phyloP scores from a whole-genome alignment of 2,888 invertebrate genomes.

The Pristionchus entomophagus region DNA sequence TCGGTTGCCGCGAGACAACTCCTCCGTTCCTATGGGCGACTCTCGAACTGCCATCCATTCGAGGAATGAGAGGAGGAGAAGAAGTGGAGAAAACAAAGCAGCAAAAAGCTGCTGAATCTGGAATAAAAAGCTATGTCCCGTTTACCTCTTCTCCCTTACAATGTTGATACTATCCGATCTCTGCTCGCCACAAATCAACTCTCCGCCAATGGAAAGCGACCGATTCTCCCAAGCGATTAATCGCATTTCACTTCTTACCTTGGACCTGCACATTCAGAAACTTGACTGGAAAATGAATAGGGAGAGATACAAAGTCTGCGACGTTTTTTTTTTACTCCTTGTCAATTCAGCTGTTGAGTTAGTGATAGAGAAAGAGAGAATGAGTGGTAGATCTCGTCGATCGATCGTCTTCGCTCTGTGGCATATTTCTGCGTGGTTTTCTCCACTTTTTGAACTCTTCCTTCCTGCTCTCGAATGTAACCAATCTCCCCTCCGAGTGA shows the following conservation, averaged over 20 bases:
- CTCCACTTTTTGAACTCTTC: too few species aligned
- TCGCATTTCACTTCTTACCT: too few species aligned
- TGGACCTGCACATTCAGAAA: neutral
- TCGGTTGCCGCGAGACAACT: neutral
- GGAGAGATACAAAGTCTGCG: neutral
- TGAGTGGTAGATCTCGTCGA: slow-evolving; percentile 1
- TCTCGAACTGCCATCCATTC: neutral
- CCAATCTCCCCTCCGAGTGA: neutral
- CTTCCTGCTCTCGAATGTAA: neutral
- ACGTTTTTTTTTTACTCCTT: neutral
- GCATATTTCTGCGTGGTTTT: too few species aligned
- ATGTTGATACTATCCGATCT: too few species aligned
- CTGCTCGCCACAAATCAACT: too few species aligned
- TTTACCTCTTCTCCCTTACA: too few species aligned
- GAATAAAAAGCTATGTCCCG: too few species aligned
- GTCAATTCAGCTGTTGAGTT: neutral
- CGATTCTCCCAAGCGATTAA: too few species aligned
- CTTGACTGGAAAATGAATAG: neutral
- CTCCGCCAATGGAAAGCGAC: too few species aligned
- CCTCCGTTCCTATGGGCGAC: neutral
- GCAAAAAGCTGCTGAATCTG: too few species aligned
- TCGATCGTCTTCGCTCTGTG: too few species aligned
- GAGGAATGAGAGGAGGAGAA: neutral
- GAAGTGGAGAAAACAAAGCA: neutral
- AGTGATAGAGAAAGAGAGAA: too few species aligned